A percentile compares a stretch with the other conserved stretches of the same genome.
Conservation (phyloP, 2,888 invertebrate species). For the Morinoia aosen region DNA sequence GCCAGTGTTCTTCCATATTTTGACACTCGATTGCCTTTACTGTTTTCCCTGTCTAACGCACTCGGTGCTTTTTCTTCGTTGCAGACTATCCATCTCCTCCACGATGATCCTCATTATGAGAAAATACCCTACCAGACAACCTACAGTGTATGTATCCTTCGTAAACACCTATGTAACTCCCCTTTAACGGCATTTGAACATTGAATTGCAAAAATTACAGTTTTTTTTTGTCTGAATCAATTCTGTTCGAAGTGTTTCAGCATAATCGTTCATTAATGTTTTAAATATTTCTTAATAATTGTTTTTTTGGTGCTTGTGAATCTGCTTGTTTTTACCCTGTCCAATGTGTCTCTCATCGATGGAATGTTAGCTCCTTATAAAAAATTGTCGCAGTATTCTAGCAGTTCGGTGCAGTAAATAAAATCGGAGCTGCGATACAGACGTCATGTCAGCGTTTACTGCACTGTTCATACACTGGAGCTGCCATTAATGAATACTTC, state of each 20-base stretch:
- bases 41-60: constrained; percentile 12
- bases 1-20: not conserved
- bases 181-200: not conserved
- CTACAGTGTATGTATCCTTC: constrained; percentile 67
- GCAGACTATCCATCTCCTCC: constrained; percentile 72
- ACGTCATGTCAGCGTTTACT: no score
- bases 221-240: not conserved
- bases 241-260: not conserved
- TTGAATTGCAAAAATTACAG: not conserved
- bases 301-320: not conserved
- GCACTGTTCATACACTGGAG: no score
- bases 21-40: not conserved
- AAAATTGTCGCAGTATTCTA: no score
- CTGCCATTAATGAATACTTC: no score
- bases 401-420: no score
- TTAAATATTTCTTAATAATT: not conserved
- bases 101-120: constrained; percentile 72
- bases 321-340: not conserved
- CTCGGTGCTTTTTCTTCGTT: constrained; percentile 36
- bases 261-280: not conserved
- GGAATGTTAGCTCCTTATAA: not conserved
- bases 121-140: constrained; percentile 72
- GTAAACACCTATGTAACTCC: not conserved
- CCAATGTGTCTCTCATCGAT: not conserved
- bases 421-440: no score